These are phyloP conservation scores for Sitobion miscanthi DNA, from an alignment of 1,140 invertebrate species.

Conservation along the genomic window DNA sequence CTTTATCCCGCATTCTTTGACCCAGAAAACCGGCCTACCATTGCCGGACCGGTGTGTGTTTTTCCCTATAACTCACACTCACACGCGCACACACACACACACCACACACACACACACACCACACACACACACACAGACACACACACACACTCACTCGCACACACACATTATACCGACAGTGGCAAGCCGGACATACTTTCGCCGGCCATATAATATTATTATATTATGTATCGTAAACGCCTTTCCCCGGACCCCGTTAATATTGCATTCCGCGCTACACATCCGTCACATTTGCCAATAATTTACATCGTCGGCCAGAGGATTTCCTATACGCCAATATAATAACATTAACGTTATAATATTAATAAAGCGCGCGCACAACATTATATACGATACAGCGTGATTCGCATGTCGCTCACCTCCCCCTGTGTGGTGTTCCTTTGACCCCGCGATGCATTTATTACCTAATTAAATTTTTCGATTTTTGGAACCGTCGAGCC, in stretches of 20 bases:
- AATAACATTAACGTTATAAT: background rate
- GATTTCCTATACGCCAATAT: background rate
- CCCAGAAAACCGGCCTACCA: constrained; percentile 53
- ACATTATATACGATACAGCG: no score
- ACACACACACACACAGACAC: background rate
- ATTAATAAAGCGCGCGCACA: no score
- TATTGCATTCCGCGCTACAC: constrained; percentile 49
- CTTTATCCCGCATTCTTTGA: constrained; percentile 54
- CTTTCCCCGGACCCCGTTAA: constrained; percentile 41
- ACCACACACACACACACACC: background rate
- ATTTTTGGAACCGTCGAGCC: no score
- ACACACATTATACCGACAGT: background rate
- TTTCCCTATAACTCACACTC: background rate
- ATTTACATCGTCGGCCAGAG: background rate
- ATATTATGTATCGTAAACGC: constrained; percentile 8
- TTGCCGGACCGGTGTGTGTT: constrained; percentile 7
- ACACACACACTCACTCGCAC: background rate
- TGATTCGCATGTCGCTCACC: no score
- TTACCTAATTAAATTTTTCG: no score
- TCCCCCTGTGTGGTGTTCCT: no score
- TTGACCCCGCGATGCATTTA: no score
- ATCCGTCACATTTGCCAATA: constrained; percentile 49
- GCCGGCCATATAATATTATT: background rate
- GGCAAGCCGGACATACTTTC: constrained; percentile 52
- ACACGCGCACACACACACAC: no score